Evolutionary conservation across 2,113 vertebrate genomes (phyloP).

Genomic region (Aptenodytes patagonicus): DNA sequence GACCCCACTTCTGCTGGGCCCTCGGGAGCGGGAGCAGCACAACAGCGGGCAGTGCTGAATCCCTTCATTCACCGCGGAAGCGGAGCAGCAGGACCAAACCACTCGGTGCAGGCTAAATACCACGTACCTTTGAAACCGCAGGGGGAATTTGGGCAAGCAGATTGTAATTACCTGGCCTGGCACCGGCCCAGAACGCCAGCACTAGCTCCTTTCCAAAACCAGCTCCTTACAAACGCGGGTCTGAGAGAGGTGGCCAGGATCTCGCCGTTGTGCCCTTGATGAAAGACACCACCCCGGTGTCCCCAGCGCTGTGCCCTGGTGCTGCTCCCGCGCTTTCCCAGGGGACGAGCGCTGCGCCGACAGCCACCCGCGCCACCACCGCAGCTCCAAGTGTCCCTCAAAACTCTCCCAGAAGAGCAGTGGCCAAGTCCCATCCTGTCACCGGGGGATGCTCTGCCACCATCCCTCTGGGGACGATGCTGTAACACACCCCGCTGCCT

Average conservation of each 20-base stretch:
- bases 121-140: not conserved
- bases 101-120: not conserved
- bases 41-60: not conserved
- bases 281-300: not conserved
- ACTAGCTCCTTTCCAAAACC: not conserved
- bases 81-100: not conserved
- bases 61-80: accelerated
- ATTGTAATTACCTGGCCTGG: conserved; percentile 1
- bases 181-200: not conserved
- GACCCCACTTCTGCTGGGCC: not conserved
- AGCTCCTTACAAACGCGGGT: not conserved
- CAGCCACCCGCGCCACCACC: not conserved
- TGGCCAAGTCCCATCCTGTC: accelerated
- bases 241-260: not conserved
- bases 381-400: not conserved
- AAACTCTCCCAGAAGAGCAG: not conserved
- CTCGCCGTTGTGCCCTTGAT: accelerated
- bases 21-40: not conserved
- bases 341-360: accelerated
- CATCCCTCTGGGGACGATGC: not conserved
- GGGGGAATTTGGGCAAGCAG: not conserved
- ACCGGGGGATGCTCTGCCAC: not conserved
- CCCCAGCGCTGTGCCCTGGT: accelerated
- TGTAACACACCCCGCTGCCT: not conserved
- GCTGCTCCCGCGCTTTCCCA: accelerated